Evolutionary conservation across 2,797 vertebrate species (phyloP).

Genomic region (Lepidocolaptes lacrymiger): DNA sequence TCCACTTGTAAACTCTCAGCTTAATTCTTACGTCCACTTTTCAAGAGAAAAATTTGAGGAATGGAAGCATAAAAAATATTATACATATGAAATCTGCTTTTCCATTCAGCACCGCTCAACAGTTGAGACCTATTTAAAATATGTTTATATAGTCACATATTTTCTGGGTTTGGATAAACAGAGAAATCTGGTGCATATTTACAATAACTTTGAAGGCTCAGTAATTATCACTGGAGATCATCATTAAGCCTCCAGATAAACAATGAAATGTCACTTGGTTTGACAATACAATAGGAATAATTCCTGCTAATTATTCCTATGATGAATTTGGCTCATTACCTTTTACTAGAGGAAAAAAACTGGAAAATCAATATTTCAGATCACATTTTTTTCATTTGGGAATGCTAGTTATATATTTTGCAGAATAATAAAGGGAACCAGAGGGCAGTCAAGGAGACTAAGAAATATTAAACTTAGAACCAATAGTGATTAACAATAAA

Average conservation of each 20-base stretch:
- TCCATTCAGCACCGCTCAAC: background rate
- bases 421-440: background rate
- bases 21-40: background rate
- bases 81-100: background rate
- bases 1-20: background rate
- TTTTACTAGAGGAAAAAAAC: slow-evolving; percentile 30
- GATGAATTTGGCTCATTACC: slow-evolving; percentile 16
- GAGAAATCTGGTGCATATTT: slow-evolving; percentile 15
- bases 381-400: background rate
- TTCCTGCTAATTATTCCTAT: slow-evolving; percentile 47
- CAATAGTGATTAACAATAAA: background rate
- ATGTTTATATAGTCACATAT: background rate
- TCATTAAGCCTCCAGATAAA: slow-evolving; percentile 31
- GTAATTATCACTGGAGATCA: slow-evolving; percentile 28
- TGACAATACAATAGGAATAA: slow-evolving; percentile 5
- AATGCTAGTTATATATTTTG: background rate
- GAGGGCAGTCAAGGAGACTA: background rate
- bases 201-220: slow-evolving; percentile 13
- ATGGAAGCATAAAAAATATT: background rate
- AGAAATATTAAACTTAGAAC: background rate
- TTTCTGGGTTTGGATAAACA: background rate
- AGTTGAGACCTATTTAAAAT: slow-evolving; percentile 1
- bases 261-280: slow-evolving; percentile 5
- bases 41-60: background rate
- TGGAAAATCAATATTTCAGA: slow-evolving; percentile 15